Evolutionary conservation across 2,888 invertebrate genomes (phyloP).

Genomic region (Beris chalybata): DNA sequence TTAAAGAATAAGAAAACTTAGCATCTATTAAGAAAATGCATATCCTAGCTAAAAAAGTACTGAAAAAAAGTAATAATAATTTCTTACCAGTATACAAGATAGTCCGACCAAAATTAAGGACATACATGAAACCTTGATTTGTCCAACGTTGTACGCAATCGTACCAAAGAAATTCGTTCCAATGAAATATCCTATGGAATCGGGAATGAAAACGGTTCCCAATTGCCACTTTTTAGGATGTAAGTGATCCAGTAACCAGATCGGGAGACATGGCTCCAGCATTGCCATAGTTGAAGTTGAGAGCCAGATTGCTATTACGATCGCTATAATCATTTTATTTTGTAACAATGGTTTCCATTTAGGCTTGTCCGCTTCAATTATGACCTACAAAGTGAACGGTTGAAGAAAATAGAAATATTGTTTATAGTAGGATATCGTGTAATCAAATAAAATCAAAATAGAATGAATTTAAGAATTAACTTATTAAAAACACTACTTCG

Average conservation of each 20-base stretch:
- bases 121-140: constrained; percentile 65
- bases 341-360: constrained; percentile 63
- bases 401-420: too few relatives aligned
- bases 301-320: constrained; percentile 71
- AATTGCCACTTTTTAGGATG: constrained; percentile 65
- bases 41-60: constrained; percentile 18
- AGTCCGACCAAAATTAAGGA: constrained; percentile 67
- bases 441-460: too few relatives aligned
- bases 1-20: background rate
- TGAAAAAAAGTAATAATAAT: background rate
- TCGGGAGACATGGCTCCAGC: constrained; percentile 78
- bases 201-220: constrained; percentile 83
- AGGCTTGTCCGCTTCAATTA: constrained; percentile 44
- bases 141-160: constrained; percentile 66
- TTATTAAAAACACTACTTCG: too few relatives aligned
- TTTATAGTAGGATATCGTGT: too few relatives aligned
- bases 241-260: constrained; percentile 57
- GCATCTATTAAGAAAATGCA: constrained; percentile 21
- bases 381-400: constrained; percentile 37
- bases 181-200: constrained; percentile 79
- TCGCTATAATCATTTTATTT: constrained; percentile 66
- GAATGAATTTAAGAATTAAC: too few relatives aligned
- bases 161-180: constrained; percentile 79
- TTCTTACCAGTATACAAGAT: constrained; percentile 64
- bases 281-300: constrained; percentile 83